Percentiles rank a stretch among this genome's conserved stretches.
Evolutionary conservation across 2,113 vertebrate genomes (phyloP).

Genomic region (Poecile atricapillus): DNA sequence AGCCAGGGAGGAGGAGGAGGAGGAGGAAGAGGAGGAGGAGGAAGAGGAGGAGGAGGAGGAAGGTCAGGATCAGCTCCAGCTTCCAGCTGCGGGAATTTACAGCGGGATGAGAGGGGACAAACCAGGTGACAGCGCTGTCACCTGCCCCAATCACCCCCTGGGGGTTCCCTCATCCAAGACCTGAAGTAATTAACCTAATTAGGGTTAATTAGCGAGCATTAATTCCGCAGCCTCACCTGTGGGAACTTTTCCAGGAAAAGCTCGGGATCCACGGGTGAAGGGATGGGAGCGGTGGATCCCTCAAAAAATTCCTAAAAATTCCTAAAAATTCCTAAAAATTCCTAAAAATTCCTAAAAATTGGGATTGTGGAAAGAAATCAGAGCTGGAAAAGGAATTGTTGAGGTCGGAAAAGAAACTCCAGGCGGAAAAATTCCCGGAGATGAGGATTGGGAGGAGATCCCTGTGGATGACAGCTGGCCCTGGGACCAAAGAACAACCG

Average conservation of each 20-base stretch:
- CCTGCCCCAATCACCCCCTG: accelerated
- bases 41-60: background rate
- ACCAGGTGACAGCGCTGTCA: accelerated
- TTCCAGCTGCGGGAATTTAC: background rate
- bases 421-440: accelerated
- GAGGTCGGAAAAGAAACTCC: background rate
- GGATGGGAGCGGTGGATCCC: accelerated
- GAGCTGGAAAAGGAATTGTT: background rate
- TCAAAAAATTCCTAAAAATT: background rate
- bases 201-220: accelerated
- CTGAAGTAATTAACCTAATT: accelerated
- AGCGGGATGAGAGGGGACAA: background rate
- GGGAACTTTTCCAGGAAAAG: background rate
- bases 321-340: too few species aligned
- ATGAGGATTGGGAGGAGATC: accelerated
- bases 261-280: accelerated
- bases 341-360: too few species aligned
- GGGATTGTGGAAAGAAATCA: background rate
- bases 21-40: background rate
- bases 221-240: background rate
- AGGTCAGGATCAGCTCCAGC: background rate
- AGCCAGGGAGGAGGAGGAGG: background rate
- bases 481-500: background rate
- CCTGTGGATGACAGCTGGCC: accelerated
- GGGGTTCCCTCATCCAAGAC: background rate